A percentile compares a stretch with the other conserved stretches of the same genome.
Evolutionary conservation across 2,113 vertebrate genomes (phyloP).

Genomic region (Siniperca chuatsi): DNA sequence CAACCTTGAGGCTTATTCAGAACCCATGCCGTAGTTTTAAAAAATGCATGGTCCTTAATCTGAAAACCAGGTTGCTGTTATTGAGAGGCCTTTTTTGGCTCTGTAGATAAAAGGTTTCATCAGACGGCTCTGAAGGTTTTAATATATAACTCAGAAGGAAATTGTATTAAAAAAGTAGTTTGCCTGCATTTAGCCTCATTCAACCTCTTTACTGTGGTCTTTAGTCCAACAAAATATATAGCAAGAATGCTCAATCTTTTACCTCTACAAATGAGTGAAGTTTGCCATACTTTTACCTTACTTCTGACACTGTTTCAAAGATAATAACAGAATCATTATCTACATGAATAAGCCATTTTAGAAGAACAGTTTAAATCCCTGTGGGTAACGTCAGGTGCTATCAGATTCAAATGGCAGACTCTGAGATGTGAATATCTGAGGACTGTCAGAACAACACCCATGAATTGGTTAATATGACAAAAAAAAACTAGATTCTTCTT

Average conservation of each 20-base stretch:
- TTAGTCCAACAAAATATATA: not conserved
- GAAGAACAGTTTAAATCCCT: not conserved
- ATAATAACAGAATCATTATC: not conserved
- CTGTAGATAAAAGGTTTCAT: slow-evolving; percentile 9
- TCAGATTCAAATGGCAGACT: slow-evolving; percentile 19
- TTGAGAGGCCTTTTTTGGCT: slow-evolving; percentile 3
- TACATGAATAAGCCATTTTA: not conserved
- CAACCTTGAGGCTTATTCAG: not conserved
- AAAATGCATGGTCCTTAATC: slow-evolving; percentile 10
- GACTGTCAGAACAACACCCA: slow-evolving; percentile 14
- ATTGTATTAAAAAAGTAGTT: not conserved
- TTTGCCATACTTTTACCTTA: not conserved
- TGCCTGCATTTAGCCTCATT: not conserved
- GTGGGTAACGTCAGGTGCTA: not conserved
- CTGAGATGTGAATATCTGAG: slow-evolving; percentile 21
- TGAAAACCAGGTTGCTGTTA: not conserved
- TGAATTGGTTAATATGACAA: not conserved
- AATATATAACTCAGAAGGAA: not conserved
- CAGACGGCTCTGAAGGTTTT: not conserved
- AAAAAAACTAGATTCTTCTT: too few species aligned
- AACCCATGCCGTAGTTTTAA: not conserved
- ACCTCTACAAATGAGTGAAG: too few species aligned
- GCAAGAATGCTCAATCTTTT: not conserved
- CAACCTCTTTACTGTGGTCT: not conserved
- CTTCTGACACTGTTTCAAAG: not conserved